These are phyloP conservation scores for Leptobrachium leishanense DNA, from an alignment of 2,113 vertebrate species.

Conservation along the genomic window DNA sequence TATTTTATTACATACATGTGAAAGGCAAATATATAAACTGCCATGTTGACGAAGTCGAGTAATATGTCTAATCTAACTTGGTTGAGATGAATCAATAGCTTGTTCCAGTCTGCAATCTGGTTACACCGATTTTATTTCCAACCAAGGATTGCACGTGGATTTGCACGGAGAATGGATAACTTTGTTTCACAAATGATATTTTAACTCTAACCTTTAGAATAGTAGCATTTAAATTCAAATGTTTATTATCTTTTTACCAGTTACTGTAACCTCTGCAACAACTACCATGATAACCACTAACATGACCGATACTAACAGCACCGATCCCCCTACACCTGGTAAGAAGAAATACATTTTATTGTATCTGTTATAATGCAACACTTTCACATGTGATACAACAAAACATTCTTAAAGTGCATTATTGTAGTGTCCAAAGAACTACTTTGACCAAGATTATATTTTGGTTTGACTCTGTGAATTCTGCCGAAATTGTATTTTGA, in stretches of 20 bases:
- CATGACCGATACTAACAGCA: slow-evolving; percentile 89
- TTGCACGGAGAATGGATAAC: neutral
- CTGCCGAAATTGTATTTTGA: too few relatives aligned
- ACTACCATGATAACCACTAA: slow-evolving; percentile 89
- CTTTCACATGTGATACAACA: neutral
- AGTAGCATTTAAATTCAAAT: slow-evolving; percentile 70
- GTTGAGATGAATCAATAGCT: too few relatives aligned
- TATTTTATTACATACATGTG: too few relatives aligned
- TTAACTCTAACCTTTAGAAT: slow-evolving; percentile 70
- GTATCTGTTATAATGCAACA: slow-evolving; percentile 52
- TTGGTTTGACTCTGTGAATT: too few relatives aligned
- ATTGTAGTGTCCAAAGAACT: too few relatives aligned
- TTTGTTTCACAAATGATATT: slow-evolving; percentile 59
- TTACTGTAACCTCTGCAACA: slow-evolving; percentile 78
- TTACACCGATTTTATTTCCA: neutral
- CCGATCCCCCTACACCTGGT: slow-evolving; percentile 78
- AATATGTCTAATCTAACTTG: too few relatives aligned
- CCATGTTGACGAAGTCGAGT: too few relatives aligned
- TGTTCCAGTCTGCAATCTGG: too few relatives aligned
- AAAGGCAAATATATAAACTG: too few relatives aligned
- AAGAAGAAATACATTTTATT: slow-evolving; percentile 74
- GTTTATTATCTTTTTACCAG: slow-evolving; percentile 78
- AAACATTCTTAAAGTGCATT: too few relatives aligned
- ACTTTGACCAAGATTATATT: too few relatives aligned
- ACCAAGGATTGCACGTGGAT: neutral